Conservation (phyloP, 2,888 invertebrate species). For the Pomacea canaliculata region DNA sequence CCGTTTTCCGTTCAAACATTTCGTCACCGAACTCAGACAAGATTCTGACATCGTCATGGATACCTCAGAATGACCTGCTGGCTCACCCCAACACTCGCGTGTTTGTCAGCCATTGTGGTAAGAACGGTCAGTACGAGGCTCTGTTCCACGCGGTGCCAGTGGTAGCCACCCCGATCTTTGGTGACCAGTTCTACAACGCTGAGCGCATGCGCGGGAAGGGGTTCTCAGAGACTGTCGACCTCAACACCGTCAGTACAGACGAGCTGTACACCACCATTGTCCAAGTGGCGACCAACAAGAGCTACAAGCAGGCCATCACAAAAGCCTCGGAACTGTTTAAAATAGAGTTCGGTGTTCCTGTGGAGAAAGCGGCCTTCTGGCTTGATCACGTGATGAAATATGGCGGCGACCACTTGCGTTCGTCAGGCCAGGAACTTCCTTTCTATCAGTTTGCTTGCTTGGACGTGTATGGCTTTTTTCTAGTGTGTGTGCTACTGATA, state of each 20-base stretch:
- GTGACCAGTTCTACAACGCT: conserved; percentile 34
- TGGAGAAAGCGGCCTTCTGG: conserved; percentile 45
- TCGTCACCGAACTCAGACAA: conserved; percentile 29
- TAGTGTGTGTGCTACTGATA: not conserved
- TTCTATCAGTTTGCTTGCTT: conserved; percentile 42
- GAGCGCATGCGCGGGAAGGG: conserved; percentile 35
- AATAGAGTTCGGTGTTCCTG: conserved; percentile 12
- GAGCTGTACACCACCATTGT: conserved; percentile 8
- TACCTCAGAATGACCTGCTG: conserved; percentile 48
- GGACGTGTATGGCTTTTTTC: conserved; percentile 32
- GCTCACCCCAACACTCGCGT: conserved; percentile 41
- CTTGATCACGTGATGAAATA: conserved; percentile 49
- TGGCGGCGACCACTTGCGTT: conserved; percentile 43
- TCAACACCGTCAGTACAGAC: not conserved
- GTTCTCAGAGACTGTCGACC: conserved; percentile 21
- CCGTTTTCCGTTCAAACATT: conserved; percentile 30
- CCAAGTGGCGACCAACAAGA: conserved; percentile 8
- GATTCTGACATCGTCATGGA: conserved; percentile 38
- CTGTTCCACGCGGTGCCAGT: conserved; percentile 51
- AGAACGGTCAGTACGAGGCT: conserved; percentile 47
- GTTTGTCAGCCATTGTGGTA: conserved; percentile 50
- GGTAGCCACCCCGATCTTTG: conserved; percentile 40
- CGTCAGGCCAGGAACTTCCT: conserved; percentile 36
- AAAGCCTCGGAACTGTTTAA: conserved; percentile 23
- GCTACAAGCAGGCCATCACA: conserved; percentile 20